A percentile compares a stretch with the other conserved stretches of the same genome.
These are phyloP conservation scores for Caenorhabditis briggsae DNA, from an alignment of 1,140 invertebrate genomes.

Conservation along the genomic window DNA sequence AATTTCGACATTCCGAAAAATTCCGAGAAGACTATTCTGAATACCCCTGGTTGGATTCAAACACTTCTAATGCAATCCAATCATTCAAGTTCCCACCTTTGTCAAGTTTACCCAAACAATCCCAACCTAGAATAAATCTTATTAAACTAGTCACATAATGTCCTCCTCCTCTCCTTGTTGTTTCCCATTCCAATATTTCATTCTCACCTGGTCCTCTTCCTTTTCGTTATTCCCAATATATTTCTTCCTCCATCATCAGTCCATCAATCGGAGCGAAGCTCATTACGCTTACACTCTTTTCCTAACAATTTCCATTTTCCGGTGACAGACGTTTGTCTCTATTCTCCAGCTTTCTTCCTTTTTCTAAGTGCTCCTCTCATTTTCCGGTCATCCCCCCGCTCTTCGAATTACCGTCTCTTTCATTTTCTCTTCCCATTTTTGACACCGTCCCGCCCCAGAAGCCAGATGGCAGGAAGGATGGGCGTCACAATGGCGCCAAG, in stretches of 20 bases:
- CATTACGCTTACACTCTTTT: slow-evolving; percentile 27
- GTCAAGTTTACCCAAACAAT: neutral
- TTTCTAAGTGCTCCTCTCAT: slow-evolving; percentile 48
- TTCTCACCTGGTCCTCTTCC: slow-evolving; percentile 45
- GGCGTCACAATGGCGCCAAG: slow-evolving; percentile 39
- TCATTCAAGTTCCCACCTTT: neutral
- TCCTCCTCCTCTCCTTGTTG: neutral
- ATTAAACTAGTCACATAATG: slow-evolving; percentile 29
- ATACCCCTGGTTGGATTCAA: too few relatives aligned
- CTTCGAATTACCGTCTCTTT: slow-evolving; percentile 15
- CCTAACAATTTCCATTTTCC: slow-evolving; percentile 55
- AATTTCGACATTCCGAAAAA: too few relatives aligned
- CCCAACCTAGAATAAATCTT: slow-evolving; percentile 21
- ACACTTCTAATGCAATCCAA: too few relatives aligned
- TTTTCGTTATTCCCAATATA: neutral
- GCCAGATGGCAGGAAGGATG: slow-evolving; percentile 14
- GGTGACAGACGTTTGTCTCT: slow-evolving; percentile 54
- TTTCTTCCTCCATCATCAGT: slow-evolving; percentile 11
- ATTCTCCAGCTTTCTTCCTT: neutral
- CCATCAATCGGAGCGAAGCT: slow-evolving; percentile 50
- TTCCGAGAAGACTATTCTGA: too few relatives aligned
- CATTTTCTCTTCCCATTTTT: slow-evolving; percentile 17
- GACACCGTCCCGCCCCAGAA: neutral
- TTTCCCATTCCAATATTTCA: slow-evolving; percentile 26
- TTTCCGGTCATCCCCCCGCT: slow-evolving; percentile 22